Base-by-base conservation (phyloP, 1,140 invertebrate species). In the Drosophila busckii region DNA sequence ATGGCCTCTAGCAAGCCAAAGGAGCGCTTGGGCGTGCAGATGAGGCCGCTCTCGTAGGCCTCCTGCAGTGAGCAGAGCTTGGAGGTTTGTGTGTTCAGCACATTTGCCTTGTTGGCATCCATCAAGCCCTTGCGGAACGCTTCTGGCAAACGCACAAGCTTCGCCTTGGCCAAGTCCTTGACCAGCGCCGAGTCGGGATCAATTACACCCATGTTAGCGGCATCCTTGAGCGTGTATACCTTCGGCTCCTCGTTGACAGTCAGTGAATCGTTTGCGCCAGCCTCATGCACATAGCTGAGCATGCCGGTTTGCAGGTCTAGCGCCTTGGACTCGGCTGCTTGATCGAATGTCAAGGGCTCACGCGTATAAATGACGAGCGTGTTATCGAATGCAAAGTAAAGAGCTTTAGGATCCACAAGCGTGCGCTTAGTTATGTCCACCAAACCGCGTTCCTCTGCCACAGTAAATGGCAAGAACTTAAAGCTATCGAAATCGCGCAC, bases 161-260 rank as follows among this genome's bases (percentile, higher is more conserved):
- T 92, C 69, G 93, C 92, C 76, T 94, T 95, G 61, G 93, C 90
- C 54, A 92, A 91, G 89, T 97, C 95, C 90, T 97, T 97, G 26
- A 97, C 92, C 44, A 97, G 88, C 19, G 94, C 95, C 4, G 95
- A 95, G 86, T 96, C 92, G 0, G 95, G 92, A 89, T 98, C 95
- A 32, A 98, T 92, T 20, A 95, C 91, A 44, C 96, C 95, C 10
- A 92, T 89, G 50, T 91, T 90, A 34, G 96, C 90, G 1, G 96
- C 95, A 80, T 97, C 94, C 89, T 95, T 94, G 7, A 98, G 89
- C 8, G 93, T 92, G n/a, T 95, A 86, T 23, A 91, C 87, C 87
- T 93, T 91, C 53, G n/a, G 42, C 42, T 64, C 42, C 20, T 84
- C 70, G 44, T 46, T 50, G 55, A 63, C 68, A 70, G 59, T 70